A percentile compares a stretch with the other conserved stretches of the same genome.
phyloP scores from a whole-genome alignment of 1,140 invertebrate genomes.

The Diprion similis region DNA sequence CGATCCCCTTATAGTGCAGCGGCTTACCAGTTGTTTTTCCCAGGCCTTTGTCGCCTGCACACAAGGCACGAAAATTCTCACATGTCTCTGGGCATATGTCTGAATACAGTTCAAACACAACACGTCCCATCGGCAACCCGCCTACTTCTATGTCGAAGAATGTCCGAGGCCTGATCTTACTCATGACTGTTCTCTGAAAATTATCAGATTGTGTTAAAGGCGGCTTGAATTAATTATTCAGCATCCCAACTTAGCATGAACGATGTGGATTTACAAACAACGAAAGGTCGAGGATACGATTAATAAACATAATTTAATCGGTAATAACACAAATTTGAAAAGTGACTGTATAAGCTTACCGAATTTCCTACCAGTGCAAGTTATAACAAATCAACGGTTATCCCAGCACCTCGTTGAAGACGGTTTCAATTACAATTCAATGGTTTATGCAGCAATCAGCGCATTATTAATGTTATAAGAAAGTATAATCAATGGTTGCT shows the following conservation, averaged over 20 bases:
- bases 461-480: too few species aligned
- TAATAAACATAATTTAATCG: background rate
- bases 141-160: conserved; percentile 95
- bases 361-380: background rate
- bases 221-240: background rate
- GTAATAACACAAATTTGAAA: too few species aligned
- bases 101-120: conserved; percentile 96
- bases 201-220: background rate
- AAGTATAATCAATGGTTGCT: background rate
- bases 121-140: conserved; percentile 87
- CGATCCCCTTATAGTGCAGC: conserved; percentile 93
- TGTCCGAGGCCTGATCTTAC: conserved; percentile 61
- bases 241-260: background rate
- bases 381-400: too few species aligned
- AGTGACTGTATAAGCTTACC: background rate
- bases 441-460: background rate
- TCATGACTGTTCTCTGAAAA: conserved; percentile 30
- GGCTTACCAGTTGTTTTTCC: conserved; percentile 85
- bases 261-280: background rate
- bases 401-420: too few species aligned
- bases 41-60: conserved; percentile 91
- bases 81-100: conserved; percentile 97
- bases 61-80: conserved; percentile 98
- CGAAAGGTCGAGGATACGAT: background rate
- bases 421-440: background rate